Evolutionary conservation across 2,888 invertebrate species (phyloP).

Genomic region (Steinernema carpocapsae): DNA sequence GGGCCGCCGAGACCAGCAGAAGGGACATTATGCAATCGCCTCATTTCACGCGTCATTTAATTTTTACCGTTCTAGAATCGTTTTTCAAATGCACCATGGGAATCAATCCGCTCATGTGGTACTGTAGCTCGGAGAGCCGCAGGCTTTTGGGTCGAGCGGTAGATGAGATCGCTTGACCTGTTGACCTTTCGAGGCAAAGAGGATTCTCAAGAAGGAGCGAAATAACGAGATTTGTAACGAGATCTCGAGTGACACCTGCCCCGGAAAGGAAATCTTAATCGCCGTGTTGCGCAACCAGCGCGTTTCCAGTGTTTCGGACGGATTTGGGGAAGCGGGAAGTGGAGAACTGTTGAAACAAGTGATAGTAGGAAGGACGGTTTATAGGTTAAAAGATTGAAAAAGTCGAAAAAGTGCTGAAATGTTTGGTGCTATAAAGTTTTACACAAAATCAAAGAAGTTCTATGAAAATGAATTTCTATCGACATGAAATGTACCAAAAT

Average conservation of each 20-base stretch:
- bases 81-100: neutral
- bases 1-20: conserved; percentile 13
- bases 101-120: neutral
- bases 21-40: conserved; percentile 29
- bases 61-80: conserved; percentile 1
- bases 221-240: conserved; percentile 31
- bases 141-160: neutral
- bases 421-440: too few species aligned
- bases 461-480: too few species aligned
- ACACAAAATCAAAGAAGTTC: too few species aligned
- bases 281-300: conserved; percentile 30
- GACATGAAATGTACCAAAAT: too few species aligned
- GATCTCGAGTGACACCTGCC: conserved; percentile 35
- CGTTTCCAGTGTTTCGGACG: conserved; percentile 23
- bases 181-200: conserved; percentile 19
- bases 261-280: conserved; percentile 21
- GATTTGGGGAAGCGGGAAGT: conserved; percentile 6
- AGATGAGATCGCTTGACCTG: conserved; percentile 10
- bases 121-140: neutral
- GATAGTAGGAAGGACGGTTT: too few species aligned
- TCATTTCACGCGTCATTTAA: conserved; percentile 31
- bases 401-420: too few species aligned
- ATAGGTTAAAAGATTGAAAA: too few species aligned
- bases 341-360: neutral
- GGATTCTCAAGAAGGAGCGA: conserved; percentile 26